Base-by-base conservation (phyloP, 2,888 invertebrate species). In the Platycheirus albimanus region DNA sequence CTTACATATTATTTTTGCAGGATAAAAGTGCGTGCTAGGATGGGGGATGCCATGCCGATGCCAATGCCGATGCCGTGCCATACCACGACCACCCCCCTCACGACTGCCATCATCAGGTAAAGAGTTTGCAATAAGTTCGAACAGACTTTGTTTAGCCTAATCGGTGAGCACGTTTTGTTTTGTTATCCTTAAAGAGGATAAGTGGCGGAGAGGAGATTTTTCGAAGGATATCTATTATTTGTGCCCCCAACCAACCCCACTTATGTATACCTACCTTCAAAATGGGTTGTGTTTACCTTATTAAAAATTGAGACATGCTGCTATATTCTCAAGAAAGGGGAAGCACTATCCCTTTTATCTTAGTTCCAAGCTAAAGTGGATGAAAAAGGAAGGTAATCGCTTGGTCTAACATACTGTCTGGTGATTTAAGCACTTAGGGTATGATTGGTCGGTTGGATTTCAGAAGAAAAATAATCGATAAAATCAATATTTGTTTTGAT, bases 121-220 rank as follows among this genome's bases (percentile, higher is more conserved):
- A 28, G 58, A 58, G 51, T 58, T 45, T 45, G 36, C 38, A 58
- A 13, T n/a, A 28, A 36, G 54, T 56, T 52, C 43, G 13, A 79
- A 10, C 30, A 49, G 56, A 79, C 80, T 80, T 77, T 83, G 81
- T 72, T 77, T 77, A 56, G 78, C 64, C 78, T 83, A 83, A 83
- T 83, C 83, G 77, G 43, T 78, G 64, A 78, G 78, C 77, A 74
- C 83, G 83, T 83, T 83, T 74, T 83, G 83, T 83, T 83, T 76
- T 76, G 81, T 76, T 81, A 81, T 76, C 76, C 81, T 67, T 81
- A 72, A 58, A 81, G 63, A 72, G 83, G 78, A 83, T 78, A 83
- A 83, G 83, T 83, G 72, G 83, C 15, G 10, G 13, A 43, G n/a
- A 43, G 63, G 47, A 72, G 77, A 74, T 64, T 72, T 49, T 69